A percentile compares a stretch with the other conserved stretches of the same genome.
Evolutionary conservation across 2,797 vertebrate genomes (phyloP).

Genomic region (Cottoperca gobio): DNA sequence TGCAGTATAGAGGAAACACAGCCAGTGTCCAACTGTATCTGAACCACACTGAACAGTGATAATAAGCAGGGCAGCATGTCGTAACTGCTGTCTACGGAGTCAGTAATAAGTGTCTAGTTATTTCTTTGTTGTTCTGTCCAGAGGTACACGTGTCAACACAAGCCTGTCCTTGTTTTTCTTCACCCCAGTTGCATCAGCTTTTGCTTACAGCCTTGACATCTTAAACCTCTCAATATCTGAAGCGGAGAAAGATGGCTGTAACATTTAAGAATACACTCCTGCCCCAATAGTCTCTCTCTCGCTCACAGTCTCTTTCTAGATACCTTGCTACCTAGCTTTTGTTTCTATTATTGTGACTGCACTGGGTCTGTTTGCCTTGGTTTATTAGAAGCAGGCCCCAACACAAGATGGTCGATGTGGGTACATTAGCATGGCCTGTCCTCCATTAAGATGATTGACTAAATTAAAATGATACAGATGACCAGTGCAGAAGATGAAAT

Average conservation of each 20-base stretch:
- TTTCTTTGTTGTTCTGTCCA: conserved; percentile 48
- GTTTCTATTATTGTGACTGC: conserved; percentile 7
- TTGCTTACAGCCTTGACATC: conserved; percentile 31
- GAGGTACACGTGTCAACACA: conserved; percentile 43
- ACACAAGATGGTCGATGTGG: conserved; percentile 10
- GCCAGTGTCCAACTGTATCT: conserved; percentile 1
- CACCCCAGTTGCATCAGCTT: conserved; percentile 28
- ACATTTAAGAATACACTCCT: conserved; percentile 51
- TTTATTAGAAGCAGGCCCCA: conserved; percentile 20
- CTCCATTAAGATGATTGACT: conserved; percentile 25
- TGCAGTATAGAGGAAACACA: conserved; percentile 14
- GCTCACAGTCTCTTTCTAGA: neutral
- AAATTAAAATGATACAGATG: conserved; percentile 29
- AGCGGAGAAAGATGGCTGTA: conserved; percentile 31
- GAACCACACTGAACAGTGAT: conserved; percentile 1
- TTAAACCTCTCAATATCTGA: conserved; percentile 32
- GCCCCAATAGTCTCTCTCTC: conserved; percentile 17
- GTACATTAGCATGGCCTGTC: neutral
- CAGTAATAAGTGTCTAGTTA: conserved; percentile 37
- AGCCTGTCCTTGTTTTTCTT: conserved; percentile 46
- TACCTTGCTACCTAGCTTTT: neutral
- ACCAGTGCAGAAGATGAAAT: conserved; percentile 3
- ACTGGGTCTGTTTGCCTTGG: conserved; percentile 11
- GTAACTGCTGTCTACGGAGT: conserved; percentile 19
- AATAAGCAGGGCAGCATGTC: conserved; percentile 29